Conservation (phyloP, 2,113 vertebrate species). For the Phyllostomus discolor region DNA sequence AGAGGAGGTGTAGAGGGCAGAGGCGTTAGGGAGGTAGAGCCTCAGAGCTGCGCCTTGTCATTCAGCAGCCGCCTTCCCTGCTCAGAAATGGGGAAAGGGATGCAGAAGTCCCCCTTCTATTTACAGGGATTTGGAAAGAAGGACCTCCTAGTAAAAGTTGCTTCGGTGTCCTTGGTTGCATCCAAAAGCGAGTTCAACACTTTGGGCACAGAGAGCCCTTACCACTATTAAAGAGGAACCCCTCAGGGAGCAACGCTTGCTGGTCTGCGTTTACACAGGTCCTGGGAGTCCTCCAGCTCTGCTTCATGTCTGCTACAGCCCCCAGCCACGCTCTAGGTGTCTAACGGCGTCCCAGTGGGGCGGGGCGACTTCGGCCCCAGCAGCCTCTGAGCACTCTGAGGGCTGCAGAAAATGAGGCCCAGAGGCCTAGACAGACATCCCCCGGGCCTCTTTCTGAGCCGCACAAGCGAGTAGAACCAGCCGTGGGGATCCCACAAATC, state of each 20-base stretch:
- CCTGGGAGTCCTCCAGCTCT: not conserved
- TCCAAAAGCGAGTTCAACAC: not conserved
- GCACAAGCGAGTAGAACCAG: not conserved
- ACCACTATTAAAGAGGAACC: not conserved
- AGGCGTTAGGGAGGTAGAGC: not conserved
- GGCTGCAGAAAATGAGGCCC: not conserved
- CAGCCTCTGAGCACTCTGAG: not conserved
- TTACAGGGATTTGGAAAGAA: not conserved
- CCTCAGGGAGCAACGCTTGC: not conserved
- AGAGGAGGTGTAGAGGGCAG: rapidly evolving
- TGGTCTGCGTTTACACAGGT: not conserved
- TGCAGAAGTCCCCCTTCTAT: not conserved
- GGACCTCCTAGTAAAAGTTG: too few species aligned
- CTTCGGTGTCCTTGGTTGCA: not conserved
- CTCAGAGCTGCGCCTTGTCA: not conserved
- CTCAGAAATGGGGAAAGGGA: not conserved
- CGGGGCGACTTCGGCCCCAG: rapidly evolving
- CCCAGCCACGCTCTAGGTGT: rapidly evolving
- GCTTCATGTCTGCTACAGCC: rapidly evolving
- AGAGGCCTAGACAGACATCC: not conserved
- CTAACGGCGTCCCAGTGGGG: rapidly evolving
- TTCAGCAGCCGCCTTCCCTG: not conserved
- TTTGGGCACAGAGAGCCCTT: not conserved
- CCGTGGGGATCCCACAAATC: rapidly evolving
- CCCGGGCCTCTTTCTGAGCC: not conserved